Evolutionary conservation across 1,140 invertebrate species (phyloP).

Genomic region (Philotrypesis tridentata): DNA sequence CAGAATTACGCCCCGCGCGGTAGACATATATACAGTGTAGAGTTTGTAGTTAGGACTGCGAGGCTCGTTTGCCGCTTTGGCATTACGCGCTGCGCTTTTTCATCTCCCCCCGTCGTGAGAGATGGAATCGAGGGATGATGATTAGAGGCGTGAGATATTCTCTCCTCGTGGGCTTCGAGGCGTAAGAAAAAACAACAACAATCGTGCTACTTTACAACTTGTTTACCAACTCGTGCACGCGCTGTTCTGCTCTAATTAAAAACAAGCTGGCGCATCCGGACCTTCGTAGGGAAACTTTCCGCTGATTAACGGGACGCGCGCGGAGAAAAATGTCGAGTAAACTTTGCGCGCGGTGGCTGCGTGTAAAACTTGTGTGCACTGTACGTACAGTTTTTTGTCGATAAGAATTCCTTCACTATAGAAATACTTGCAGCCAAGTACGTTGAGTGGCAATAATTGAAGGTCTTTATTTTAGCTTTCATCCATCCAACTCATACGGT

Average conservation of each 20-base stretch:
- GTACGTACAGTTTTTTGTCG: too few species aligned
- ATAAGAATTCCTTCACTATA: too few species aligned
- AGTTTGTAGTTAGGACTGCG: not conserved
- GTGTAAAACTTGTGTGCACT: too few species aligned
- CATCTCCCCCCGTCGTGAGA: not conserved
- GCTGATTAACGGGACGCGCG: not conserved
- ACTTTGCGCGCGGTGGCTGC: too few species aligned
- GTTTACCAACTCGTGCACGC: too few species aligned
- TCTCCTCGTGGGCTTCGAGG: not conserved
- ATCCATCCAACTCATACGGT: too few species aligned
- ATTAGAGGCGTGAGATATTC: not conserved
- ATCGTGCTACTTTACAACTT: not conserved
- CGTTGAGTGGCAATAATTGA: too few species aligned
- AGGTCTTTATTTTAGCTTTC: too few species aligned
- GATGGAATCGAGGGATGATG: not conserved
- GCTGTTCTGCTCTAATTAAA: not conserved
- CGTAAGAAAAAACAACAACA: not conserved
- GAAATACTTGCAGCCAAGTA: too few species aligned
- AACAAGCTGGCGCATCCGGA: too few species aligned
- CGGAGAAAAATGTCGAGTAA: not conserved
- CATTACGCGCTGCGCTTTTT: not conserved
- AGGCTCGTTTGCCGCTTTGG: constrained; percentile 11
- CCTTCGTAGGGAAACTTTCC: not conserved
- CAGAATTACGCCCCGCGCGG: not conserved
- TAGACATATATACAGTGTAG: not conserved